Conservation (phyloP, 2,113 vertebrate genomes). For the Turnix velox region DNA sequence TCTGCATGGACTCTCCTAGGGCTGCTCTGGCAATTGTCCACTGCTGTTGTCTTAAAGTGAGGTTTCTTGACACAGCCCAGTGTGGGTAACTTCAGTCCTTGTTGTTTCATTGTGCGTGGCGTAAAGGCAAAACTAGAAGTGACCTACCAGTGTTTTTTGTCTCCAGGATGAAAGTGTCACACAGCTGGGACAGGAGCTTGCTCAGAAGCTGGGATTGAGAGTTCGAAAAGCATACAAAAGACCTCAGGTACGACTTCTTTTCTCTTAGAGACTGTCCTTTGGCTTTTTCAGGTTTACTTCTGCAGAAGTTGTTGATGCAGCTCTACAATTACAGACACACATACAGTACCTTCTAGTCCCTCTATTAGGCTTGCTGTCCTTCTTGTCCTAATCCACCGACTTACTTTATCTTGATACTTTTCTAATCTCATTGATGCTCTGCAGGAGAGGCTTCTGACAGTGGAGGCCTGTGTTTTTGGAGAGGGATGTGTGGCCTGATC, state of each 20-base stretch:
- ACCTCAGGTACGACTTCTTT: conserved; percentile 74
- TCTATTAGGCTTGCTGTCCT: not conserved
- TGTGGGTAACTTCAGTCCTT: not conserved
- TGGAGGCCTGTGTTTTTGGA: not conserved
- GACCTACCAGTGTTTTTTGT: not conserved
- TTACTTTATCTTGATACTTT: not conserved
- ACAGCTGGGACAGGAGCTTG: conserved; percentile 88
- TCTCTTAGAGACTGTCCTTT: not conserved
- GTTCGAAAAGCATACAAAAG: conserved; percentile 87
- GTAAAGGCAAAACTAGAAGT: not conserved
- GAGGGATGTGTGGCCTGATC: not conserved
- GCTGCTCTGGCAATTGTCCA: not conserved
- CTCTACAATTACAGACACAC: not conserved
- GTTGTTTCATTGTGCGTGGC: not conserved
- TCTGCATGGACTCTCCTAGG: not conserved
- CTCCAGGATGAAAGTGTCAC: conserved; percentile 87
- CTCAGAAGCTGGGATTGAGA: conserved; percentile 82
- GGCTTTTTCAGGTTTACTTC: not conserved
- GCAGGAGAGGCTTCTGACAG: not conserved
- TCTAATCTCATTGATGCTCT: not conserved
- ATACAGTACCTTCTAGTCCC: not conserved
- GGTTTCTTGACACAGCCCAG: not conserved
- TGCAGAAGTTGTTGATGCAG: not conserved
- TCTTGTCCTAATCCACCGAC: not conserved
- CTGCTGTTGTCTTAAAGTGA: not conserved